Evolutionary conservation across 2,888 invertebrate species (phyloP).

Genomic region (Onthophagus sagittarius): DNA sequence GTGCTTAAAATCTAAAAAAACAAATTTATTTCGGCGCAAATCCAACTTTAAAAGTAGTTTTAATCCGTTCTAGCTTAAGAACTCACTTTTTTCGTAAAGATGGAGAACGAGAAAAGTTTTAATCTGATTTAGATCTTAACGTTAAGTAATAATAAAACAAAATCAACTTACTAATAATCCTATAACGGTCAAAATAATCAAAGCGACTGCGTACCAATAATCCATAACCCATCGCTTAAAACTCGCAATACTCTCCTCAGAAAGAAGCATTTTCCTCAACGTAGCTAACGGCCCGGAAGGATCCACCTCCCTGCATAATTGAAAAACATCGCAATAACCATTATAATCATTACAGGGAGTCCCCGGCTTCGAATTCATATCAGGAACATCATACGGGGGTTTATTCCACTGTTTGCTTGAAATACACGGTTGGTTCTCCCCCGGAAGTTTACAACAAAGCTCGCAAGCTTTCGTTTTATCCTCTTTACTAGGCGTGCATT

Average conservation of each 20-base stretch:
- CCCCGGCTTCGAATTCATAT: constrained; percentile 90
- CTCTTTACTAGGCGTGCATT: constrained; percentile 75
- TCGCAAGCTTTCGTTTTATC: constrained; percentile 89
- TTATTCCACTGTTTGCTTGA: constrained; percentile 91
- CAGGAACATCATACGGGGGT: constrained; percentile 85
- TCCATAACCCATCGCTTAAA: constrained; percentile 83
- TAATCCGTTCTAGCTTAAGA: constrained; percentile 1
- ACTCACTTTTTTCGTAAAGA: constrained; percentile 28
- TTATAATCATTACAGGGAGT: constrained; percentile 93
- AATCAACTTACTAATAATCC: constrained; percentile 69
- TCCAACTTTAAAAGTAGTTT: not conserved
- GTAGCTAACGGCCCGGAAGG: constrained; percentile 90
- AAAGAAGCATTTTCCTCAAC: constrained; percentile 76
- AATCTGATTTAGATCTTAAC: constrained; percentile 21
- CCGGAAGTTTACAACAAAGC: constrained; percentile 85
- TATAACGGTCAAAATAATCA: constrained; percentile 70
- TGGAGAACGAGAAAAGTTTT: constrained; percentile 26
- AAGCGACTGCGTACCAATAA: constrained; percentile 87
- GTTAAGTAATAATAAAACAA: constrained; percentile 40
- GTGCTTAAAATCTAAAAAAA: constrained; percentile 69
- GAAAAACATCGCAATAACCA: constrained; percentile 73
- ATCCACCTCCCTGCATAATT: constrained; percentile 86
- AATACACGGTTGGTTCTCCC: constrained; percentile 75
- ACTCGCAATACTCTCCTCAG: constrained; percentile 85
- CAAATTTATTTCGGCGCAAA: not conserved